Evolutionary conservation across 2,113 vertebrate genomes (phyloP), one percentile per base, ranked within the genome.

Genomic region (Amazona guildingii): DNA sequence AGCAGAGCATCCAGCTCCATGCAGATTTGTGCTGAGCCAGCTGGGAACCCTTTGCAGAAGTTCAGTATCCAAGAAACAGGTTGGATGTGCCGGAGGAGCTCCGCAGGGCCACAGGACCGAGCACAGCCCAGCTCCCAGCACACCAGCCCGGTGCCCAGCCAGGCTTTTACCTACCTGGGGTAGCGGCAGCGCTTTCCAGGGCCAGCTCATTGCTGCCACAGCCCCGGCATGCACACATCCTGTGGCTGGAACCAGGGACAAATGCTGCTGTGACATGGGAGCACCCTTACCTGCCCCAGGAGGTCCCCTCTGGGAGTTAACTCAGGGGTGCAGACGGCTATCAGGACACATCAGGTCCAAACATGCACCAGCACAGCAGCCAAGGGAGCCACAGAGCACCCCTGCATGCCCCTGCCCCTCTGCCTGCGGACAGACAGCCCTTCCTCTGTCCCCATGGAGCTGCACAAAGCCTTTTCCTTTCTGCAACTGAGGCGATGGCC

Each of bases 401-500:
- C 48, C 13, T 33, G 20, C 46, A 35, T 20, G 11, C 48, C 59
- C 68, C 41, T 7, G 48, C 49, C 62, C 35, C 4, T 41, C 37
- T n/a, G 70, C 28, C 17, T 51, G 46, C 37, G 6, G 12, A 15
- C 51, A 64, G 37, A 13, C 33, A 48, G 35, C 70, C 70, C n/a
- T 20, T 25, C 49, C 43, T n/a, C 27, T 23, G 19, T 37, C 16
- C 25, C 51, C 43, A 12, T 33, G 41, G 72, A 66, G 37, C 52
- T 51, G 55, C 59, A n/a, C 15, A 25, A 28, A 28, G 17, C 61
- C 81, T 29, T 33, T 27, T 33, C 12, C 28, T 33, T 23, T 25
- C 21, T 8, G 49, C 49, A 11, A 2, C 0, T 3, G 62, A 3
- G 10, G 18, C 23, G 8, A 1, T 2, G 35, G 59, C 43, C 33